Base-by-base conservation (phyloP, 2,888 invertebrate genomes). In the Colletes collaris region DNA sequence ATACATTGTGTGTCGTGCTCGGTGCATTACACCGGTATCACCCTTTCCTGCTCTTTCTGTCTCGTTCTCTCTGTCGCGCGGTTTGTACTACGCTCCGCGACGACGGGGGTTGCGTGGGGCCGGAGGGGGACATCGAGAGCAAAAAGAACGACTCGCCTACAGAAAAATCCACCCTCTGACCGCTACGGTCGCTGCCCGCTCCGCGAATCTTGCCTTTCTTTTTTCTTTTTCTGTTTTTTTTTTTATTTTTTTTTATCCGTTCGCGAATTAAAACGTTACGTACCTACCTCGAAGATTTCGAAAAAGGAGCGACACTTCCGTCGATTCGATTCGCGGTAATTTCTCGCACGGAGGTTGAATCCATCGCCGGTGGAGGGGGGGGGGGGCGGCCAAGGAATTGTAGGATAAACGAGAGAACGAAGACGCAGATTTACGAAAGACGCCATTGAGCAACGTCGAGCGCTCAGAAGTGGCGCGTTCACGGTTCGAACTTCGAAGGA, bases 101-200 rank as follows among this genome's bases (percentile, higher is more conserved):
- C 50, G 37, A 60, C 62, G 52, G 56, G 64, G 19, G 50, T 46
- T 49, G 63, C 64, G 16, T 16, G 7, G 40, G 19, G 60, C 10
- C 46, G 62, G n/a, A n/a, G 70, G 63, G 68, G 46, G 50, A 68
- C 10, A 37, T 56, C 55, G 63, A 50, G 69, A 59, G 62, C 49
- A 72, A 78, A 73, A 82, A 69, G 58, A 81, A 65, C 65, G 62
- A 65, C 60, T 71, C 46, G 68, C 70, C 72, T 64, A 74, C 63
- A 58, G 74, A 81, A 83, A 82, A 82, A 80, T 82, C 52, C 64
- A 68, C 46, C 58, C 52, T 35, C n/a, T 46, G 74, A 74, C 67
- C 82, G 72, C 74, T 44, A 27, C 52, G n/a, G 65, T 55, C 52
- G 60, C 64, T 40, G 59, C 13, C 46, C 49, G 8, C 37, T 62